Base-by-base conservation (phyloP, 2,888 invertebrate genomes). In the Biston stratarius region DNA sequence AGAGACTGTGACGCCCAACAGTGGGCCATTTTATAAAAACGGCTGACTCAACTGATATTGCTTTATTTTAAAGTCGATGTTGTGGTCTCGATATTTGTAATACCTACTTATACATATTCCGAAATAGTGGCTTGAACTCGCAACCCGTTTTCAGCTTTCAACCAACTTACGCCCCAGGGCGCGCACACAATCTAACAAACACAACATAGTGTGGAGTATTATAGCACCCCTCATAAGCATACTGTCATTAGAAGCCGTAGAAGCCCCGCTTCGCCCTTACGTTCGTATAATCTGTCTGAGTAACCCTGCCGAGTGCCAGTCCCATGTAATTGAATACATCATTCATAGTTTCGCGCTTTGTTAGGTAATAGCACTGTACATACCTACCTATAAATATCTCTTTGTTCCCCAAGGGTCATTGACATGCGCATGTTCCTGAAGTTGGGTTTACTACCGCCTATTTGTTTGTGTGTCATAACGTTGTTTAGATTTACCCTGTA, bases 211-310 rank as follows among this genome's bases (percentile, higher is more conserved):
- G 55, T 24, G 15, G 55, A 57, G 47, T 56, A 61, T 67, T 67
- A 66, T 48, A 64, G 36, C 69, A 59, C 66, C 70, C 68, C 56
- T 70, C 61, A 53, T 47, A 58, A 40, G 58, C 58, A 62, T 68
- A 68, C 55, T 61, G 61, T 61, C 68, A 49, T 58, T 64, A 68
- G 64, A 83, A 83, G 83, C 83, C 83, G 33, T 73, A 64, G 80
- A 83, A 84, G 77, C 82, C 82, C 63, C 63, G 63, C 71, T 71
- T 67, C 51, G 51, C 55, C 67, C 69, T 71, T 67, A 66, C 65
- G 52, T 55, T 51, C 45, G 67, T 74, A 73, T 82, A 80, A 81
- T 83, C 78, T 76, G 71, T 74, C 74, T 64, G 74, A 67, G 67
- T 62, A 75, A 76, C 78, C 74, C 75, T 73, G 63, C 68, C 73